phyloP scores from a whole-genome alignment of 2,113 vertebrate genomes.

The Nycticryphes semicollaris region DNA sequence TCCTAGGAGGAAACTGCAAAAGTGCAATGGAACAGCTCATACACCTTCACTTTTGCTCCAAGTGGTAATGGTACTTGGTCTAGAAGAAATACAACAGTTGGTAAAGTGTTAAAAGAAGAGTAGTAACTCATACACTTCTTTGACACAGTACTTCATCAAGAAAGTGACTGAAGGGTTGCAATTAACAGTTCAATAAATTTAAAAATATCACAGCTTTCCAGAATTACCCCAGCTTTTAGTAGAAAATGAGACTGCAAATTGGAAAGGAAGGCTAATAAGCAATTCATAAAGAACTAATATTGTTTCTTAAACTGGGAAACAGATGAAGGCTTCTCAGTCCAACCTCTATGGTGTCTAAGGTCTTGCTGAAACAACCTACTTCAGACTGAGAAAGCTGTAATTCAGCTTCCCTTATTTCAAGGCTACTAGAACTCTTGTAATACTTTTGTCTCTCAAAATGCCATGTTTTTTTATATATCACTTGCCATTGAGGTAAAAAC shows the following conservation, averaged over 20 bases:
- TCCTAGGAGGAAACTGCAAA: not conserved
- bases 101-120: not conserved
- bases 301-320: not conserved
- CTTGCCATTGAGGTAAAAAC: not conserved
- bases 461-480: not conserved
- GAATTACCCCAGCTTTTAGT: not conserved
- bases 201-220: not conserved
- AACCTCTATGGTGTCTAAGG: not conserved
- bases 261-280: not conserved
- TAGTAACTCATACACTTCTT: not conserved
- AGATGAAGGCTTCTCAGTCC: not conserved
- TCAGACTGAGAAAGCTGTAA: not conserved
- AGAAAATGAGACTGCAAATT: not conserved
- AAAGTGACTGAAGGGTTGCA: not conserved
- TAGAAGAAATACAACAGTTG: not conserved
- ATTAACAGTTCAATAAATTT: not conserved
- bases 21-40: not conserved
- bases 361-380: not conserved
- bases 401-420: not conserved
- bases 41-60: not conserved
- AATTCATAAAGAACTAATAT: not conserved
- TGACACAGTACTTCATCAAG: not conserved
- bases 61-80: accelerated
- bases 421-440: not conserved
- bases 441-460: not conserved